A percentile compares a stretch with the other conserved stretches of the same genome.
Conservation (phyloP, 2,113 vertebrate species). For the Narcine bancroftii region DNA sequence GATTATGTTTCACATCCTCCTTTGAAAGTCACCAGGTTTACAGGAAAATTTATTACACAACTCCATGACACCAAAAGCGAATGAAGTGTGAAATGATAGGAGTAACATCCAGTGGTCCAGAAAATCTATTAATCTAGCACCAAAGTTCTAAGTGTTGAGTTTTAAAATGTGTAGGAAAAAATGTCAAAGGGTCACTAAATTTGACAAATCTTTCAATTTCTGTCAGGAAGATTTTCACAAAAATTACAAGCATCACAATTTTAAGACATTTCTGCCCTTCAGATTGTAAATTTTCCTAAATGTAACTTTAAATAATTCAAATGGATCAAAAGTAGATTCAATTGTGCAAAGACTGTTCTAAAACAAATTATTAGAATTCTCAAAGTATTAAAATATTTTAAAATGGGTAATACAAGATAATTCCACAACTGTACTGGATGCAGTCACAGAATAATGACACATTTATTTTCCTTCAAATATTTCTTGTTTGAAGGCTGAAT, state of each 20-base stretch:
- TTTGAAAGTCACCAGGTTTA: too few species aligned
- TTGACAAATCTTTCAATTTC: neutral
- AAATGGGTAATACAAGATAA: neutral
- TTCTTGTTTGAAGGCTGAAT: neutral
- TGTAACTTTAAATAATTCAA: neutral
- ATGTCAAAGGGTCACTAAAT: conserved; percentile 1
- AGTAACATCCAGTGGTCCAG: too few species aligned
- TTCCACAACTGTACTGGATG: neutral
- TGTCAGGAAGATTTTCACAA: neutral
- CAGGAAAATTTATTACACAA: too few species aligned
- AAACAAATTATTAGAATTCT: neutral
- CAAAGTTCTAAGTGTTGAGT: too few species aligned
- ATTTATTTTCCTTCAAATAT: neutral
- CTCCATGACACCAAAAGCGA: too few species aligned
- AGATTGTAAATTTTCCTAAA: neutral
- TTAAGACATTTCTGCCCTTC: neutral
- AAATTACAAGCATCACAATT: neutral
- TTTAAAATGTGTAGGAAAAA: neutral
- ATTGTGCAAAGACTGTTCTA: neutral
- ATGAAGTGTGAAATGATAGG: too few species aligned
- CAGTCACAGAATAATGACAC: neutral
- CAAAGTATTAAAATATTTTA: neutral
- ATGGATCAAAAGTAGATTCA: neutral
- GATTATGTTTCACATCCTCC: too few species aligned
- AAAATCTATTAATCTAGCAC: too few species aligned